phyloP scores from a whole-genome alignment of 2,888 invertebrate species.

The Epirrita christyi region DNA sequence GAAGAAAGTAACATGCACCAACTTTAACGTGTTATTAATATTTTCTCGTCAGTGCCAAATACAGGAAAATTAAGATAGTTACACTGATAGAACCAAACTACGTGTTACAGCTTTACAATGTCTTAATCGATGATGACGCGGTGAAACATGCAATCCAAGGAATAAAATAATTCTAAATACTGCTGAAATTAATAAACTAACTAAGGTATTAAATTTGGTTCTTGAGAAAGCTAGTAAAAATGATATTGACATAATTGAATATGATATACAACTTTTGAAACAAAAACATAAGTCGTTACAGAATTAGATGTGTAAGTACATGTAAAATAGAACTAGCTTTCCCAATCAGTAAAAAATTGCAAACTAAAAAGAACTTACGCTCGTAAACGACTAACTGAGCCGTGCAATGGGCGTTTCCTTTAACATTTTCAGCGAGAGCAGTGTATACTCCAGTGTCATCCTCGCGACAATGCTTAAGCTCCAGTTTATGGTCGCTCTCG shows the following conservation, averaged over 20 bases:
- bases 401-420: conserved; percentile 93
- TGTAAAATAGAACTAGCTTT: conserved; percentile 11
- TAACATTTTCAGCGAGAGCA: conserved; percentile 92
- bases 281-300: not conserved
- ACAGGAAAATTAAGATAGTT: conserved; percentile 68
- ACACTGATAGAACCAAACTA: conserved; percentile 56
- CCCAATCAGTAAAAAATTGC: conserved; percentile 2
- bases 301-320: not conserved
- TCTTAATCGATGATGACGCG: conserved; percentile 72
- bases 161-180: conserved; percentile 8
- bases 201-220: not conserved
- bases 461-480: conserved; percentile 90
- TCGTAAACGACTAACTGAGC: conserved; percentile 94
- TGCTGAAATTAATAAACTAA: not conserved
- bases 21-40: not conserved
- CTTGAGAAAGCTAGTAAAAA: conserved; percentile 17
- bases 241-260: not conserved
- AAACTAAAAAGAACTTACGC: conserved; percentile 84
- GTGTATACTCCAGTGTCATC: conserved; percentile 96
- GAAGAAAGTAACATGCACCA: conserved; percentile 3
- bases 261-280: not conserved
- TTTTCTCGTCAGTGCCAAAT: conserved; percentile 54
- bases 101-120: conserved; percentile 79
- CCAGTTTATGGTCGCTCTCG: conserved; percentile 87
- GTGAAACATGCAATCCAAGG: conserved; percentile 59